Conservation (phyloP, 2,113 vertebrate genomes). For the Rhea americana region DNA sequence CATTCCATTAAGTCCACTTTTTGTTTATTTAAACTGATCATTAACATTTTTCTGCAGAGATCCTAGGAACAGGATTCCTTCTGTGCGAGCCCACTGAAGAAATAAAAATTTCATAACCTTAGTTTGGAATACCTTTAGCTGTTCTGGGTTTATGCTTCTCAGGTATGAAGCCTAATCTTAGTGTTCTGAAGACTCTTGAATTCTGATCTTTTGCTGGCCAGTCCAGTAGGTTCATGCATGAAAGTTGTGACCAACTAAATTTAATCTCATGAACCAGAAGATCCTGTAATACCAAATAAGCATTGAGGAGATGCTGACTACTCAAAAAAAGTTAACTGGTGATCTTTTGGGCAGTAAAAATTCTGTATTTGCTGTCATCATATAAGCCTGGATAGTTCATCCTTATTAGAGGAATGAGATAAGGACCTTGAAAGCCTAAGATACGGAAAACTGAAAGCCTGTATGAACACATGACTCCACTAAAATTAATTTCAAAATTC, state of each 20-base stretch:
- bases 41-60: neutral
- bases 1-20: neutral
- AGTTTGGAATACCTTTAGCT: neutral
- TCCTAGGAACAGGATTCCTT: neutral
- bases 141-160: neutral
- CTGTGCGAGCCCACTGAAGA: neutral
- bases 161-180: neutral
- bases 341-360: neutral
- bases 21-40: neutral
- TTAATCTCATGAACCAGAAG: neutral
- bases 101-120: neutral
- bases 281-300: neutral
- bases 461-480: neutral
- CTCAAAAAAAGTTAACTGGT: neutral
- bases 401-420: neutral
- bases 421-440: neutral
- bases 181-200: neutral
- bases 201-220: neutral
- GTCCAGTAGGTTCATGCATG: neutral
- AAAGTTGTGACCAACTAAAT: neutral
- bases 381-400: neutral
- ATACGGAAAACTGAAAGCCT: neutral
- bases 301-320: neutral
- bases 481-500: neutral
- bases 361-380: neutral